Evolutionary conservation across 2,888 invertebrate genomes (phyloP), one percentile per base, ranked within the genome.

Genomic region (Troides aeacus): DNA sequence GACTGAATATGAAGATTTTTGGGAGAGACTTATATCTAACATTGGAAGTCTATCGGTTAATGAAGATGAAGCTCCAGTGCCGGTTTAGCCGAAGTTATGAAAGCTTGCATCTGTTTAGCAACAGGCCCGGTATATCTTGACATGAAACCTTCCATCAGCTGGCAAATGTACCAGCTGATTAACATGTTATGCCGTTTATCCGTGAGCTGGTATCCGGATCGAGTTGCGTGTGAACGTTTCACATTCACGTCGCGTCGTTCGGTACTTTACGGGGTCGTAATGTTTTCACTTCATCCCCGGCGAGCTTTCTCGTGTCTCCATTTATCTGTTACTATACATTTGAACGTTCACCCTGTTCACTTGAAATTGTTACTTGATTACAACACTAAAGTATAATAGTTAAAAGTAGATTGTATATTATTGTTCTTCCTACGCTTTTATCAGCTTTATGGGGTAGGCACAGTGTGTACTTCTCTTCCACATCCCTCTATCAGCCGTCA

Each of bases 251-350:
- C n/a, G 53, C n/a, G 5, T 53, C 15, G 12, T 0, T 1, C 17
- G 10, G 6, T 6, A 2, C 53, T 53, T 53, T 53, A 53, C 18
- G 17, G 12, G 21, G 6, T 58, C 58, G 65, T 65, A 65, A 65
- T 42, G 57, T 65, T 65, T 59, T 39, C 58, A 65, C 58, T 46
- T 65, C 46, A 24, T 56, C 58, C 58, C 58, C 39, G 36, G 58
- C 58, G 58, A 39, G 53, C 42, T 18, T 42, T 57, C 58, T 58
- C 10, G 58, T 59, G 46, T 58, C 58, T 36, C 65, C 58, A 24
- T 30, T 58, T 65, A 65, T 58, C 39, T 58, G 18, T 65, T 58
- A 24, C 58, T 46, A 42, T 17, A 58, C 24, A 24, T 36, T 58
- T 57, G 21, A 18, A 57, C 21, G 18, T 21, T 64, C 24, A 23